phyloP scores from a whole-genome alignment of 2,797 vertebrate genomes.

The Ambastaia sidthimunki region DNA sequence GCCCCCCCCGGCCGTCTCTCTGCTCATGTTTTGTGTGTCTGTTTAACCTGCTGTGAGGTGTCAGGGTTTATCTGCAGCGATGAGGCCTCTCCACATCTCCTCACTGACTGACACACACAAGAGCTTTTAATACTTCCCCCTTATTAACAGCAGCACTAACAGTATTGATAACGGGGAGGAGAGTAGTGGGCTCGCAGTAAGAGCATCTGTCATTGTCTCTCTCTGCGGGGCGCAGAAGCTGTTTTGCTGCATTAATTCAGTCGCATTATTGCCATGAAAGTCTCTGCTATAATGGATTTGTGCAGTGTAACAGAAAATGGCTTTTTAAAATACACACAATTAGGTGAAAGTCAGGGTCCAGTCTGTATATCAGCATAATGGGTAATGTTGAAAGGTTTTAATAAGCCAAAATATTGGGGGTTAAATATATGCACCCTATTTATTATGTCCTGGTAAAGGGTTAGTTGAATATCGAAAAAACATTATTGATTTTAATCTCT shows the following conservation, averaged over 20 bases:
- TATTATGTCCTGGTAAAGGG: slow-evolving; percentile 70
- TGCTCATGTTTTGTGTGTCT: slow-evolving; percentile 29
- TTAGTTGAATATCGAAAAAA: slow-evolving; percentile 79
- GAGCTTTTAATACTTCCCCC: slow-evolving; percentile 41
- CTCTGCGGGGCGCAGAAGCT: slow-evolving; percentile 76
- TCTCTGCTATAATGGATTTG: slow-evolving; percentile 96
- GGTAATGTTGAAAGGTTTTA: slow-evolving; percentile 83
- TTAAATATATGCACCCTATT: slow-evolving; percentile 70
- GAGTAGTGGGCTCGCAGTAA: slow-evolving; percentile 85
- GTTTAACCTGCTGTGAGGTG: slow-evolving; percentile 58
- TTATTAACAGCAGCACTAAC: slow-evolving; percentile 73
- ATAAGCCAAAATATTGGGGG: slow-evolving; percentile 83
- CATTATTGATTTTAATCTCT: slow-evolving; percentile 85
- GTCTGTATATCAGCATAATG: slow-evolving; percentile 83
- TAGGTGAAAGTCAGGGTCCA: slow-evolving; percentile 88
- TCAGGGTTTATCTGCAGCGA: slow-evolving; percentile 69
- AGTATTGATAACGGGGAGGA: slow-evolving; percentile 74
- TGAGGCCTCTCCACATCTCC: slow-evolving; percentile 56
- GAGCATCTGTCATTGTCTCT: slow-evolving; percentile 95
- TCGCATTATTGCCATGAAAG: slow-evolving; percentile 89
- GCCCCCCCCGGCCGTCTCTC: slow-evolving; percentile 52
- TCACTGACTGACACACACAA: slow-evolving; percentile 48
- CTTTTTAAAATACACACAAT: slow-evolving; percentile 96
- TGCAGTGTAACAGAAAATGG: slow-evolving; percentile 99
- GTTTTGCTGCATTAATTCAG: slow-evolving; percentile 91